Conservation (phyloP, 1,140 invertebrate species). For the Bombus turneri region DNA sequence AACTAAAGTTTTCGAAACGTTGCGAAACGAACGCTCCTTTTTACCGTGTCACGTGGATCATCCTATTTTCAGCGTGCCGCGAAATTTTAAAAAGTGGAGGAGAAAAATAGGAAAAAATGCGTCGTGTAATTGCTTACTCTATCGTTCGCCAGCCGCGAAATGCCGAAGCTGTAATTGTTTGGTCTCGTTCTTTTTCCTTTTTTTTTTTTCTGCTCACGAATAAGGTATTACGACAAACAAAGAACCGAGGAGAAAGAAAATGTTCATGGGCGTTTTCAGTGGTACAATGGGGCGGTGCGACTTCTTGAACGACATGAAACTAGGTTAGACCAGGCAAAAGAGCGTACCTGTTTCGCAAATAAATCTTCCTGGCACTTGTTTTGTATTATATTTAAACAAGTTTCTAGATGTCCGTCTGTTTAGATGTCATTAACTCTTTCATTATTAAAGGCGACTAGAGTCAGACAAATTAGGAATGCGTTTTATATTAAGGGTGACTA, state of each 20-base stretch:
- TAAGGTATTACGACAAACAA: background rate
- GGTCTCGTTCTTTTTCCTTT: background rate
- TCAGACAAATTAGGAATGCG: background rate
- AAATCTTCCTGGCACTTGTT: no score
- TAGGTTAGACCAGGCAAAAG: background rate
- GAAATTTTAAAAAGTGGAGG: background rate
- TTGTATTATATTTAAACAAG: background rate
- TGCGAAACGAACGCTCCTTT: background rate
- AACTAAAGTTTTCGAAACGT: background rate
- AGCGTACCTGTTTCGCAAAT: background rate
- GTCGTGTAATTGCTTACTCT: slow-evolving; percentile 34
- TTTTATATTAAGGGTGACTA: background rate
- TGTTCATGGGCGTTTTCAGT: background rate
- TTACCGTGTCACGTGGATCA: background rate
- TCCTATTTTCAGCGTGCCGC: background rate
- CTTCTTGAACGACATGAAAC: background rate
- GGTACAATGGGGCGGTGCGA: background rate
- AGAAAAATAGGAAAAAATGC: background rate
- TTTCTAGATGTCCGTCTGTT: background rate
- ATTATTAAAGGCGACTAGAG: background rate
- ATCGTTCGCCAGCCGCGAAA: slow-evolving; percentile 7
- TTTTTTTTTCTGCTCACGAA: background rate
- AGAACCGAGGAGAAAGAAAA: background rate
- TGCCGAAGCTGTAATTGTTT: slow-evolving; percentile 25
- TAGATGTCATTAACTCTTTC: background rate